These are phyloP conservation scores for Acrobasis consociella DNA, from an alignment of 2,888 invertebrate species.

Conservation along the genomic window DNA sequence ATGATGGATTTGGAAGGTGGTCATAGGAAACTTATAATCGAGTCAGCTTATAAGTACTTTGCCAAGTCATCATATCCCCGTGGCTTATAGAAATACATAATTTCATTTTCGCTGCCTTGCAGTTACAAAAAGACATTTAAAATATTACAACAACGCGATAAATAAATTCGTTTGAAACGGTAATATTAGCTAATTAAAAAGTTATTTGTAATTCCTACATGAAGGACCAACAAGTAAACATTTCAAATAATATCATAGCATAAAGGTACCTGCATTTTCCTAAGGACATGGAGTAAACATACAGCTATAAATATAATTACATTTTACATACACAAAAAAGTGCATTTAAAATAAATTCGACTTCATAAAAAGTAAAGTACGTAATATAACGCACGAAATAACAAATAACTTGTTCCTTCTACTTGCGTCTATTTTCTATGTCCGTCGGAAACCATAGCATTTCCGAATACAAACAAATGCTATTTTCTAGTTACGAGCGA, in stretches of 20 bases:
- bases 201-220: constrained; percentile 8
- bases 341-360: background rate
- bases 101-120: background rate
- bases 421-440: too few relatives aligned
- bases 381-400: too few relatives aligned
- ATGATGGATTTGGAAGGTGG: too few relatives aligned
- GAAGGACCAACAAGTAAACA: constrained; percentile 12
- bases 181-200: constrained; percentile 2
- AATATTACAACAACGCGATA: background rate
- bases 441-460: too few relatives aligned
- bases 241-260: constrained; percentile 11
- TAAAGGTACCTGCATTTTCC: constrained; percentile 16
- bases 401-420: too few relatives aligned
- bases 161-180: constrained; percentile 1
- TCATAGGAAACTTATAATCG: too few relatives aligned
- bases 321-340: background rate
- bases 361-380: too few relatives aligned
- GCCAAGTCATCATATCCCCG: background rate
- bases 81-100: background rate
- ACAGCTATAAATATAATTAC: background rate
- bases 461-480: too few relatives aligned
- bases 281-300: constrained; percentile 11
- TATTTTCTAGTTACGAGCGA: too few relatives aligned
- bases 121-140: background rate
- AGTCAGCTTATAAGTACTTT: background rate